These are phyloP conservation scores for Myotis davidii DNA, from an alignment of 2,113 vertebrate species.

Conservation along the genomic window DNA sequence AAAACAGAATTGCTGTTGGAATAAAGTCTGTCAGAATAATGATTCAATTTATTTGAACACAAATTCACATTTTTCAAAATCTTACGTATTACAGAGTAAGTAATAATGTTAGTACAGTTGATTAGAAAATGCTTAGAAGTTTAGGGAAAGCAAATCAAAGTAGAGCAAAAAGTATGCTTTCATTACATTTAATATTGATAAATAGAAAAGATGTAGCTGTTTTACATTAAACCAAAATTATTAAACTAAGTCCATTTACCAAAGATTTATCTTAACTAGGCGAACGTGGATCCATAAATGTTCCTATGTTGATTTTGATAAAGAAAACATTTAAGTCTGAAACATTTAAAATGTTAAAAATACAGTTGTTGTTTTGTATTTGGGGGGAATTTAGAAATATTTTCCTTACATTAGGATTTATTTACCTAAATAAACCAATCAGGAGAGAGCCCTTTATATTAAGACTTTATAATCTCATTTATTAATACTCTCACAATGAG, in stretches of 20 bases:
- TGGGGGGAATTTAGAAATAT: neutral
- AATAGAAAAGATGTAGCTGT: neutral
- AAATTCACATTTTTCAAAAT: conserved; percentile 24
- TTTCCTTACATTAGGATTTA: conserved; percentile 10
- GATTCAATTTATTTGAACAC: conserved; percentile 2
- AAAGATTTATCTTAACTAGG: conserved; percentile 42
- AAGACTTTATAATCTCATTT: neutral
- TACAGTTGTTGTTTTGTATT: neutral
- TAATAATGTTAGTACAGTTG: neutral
- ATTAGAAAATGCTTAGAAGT: neutral
- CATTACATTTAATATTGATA: neutral
- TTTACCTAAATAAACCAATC: neutral
- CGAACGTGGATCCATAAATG: neutral
- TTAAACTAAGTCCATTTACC: neutral
- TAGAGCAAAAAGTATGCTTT: neutral
- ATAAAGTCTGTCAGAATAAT: neutral
- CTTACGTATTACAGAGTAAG: neutral
- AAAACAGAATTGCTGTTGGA: conserved; percentile 16
- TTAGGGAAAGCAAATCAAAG: neutral
- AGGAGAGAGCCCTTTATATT: neutral
- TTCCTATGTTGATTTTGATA: neutral
- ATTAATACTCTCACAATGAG: conserved; percentile 10
- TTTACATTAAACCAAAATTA: conserved; percentile 32
- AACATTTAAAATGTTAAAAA: neutral
- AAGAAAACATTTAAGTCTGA: conserved; percentile 38